These are phyloP conservation scores for Holotrichia oblita DNA, from an alignment of 1,140 invertebrate species.

Conservation along the genomic window DNA sequence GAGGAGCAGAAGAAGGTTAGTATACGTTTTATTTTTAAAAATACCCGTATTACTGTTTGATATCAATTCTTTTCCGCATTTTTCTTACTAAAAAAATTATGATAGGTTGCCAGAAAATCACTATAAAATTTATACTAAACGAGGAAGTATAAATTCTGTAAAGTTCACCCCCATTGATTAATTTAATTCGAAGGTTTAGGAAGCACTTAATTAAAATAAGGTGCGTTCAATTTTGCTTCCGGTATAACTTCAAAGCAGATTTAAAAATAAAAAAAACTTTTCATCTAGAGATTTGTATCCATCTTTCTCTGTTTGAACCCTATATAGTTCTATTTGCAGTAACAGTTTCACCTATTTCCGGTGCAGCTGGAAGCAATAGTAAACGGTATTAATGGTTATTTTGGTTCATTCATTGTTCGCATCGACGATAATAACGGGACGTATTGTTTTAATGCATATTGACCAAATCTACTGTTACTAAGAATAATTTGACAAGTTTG, in stretches of 20 bases:
- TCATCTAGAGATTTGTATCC: neutral
- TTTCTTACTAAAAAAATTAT: neutral
- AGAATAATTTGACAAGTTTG: too few species aligned
- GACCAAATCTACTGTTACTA: too few species aligned
- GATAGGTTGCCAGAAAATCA: neutral
- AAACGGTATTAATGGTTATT: neutral
- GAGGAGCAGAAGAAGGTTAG: conserved; percentile 57
- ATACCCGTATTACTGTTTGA: neutral
- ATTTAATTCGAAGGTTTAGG: neutral
- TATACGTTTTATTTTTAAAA: conserved; percentile 29
- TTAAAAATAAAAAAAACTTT: neutral
- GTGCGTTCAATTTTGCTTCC: neutral
- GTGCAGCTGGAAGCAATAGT: neutral
- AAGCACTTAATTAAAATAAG: neutral
- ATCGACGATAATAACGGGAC: neutral
- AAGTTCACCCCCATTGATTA: neutral
- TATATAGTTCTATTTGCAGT: neutral
- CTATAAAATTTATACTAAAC: neutral
- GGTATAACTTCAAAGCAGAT: neutral
- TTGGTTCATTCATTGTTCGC: neutral
- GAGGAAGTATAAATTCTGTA: neutral
- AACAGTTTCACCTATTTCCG: neutral
- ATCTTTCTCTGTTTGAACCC: neutral
- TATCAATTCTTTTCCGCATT: neutral
- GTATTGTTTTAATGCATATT: too few species aligned